Percentiles rank a stretch among this genome's conserved stretches.
These are phyloP conservation scores for Hydroisotoma schaefferi DNA, from an alignment of 2,888 invertebrate genomes.

Conservation along the genomic window DNA sequence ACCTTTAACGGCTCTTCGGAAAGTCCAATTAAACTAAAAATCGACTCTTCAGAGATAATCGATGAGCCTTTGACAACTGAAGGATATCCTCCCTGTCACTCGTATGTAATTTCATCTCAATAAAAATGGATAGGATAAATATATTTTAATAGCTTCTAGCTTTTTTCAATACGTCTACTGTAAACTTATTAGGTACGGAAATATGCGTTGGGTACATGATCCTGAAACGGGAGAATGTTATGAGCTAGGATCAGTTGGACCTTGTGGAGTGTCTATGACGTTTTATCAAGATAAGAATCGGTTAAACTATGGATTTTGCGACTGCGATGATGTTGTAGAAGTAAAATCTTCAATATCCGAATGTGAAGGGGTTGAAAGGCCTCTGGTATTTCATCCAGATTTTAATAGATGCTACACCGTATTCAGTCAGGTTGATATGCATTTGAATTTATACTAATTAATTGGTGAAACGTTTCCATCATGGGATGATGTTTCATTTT, in stretches of 20 bases:
- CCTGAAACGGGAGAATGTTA: constrained; percentile 19
- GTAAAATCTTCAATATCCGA: constrained; percentile 16
- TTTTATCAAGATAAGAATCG: constrained; percentile 16
- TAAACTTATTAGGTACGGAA: constrained; percentile 13
- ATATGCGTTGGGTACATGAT: constrained; percentile 21
- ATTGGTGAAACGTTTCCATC: neutral
- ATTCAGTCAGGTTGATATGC: constrained; percentile 24
- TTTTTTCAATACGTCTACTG: neutral
- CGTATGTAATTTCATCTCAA: constrained; percentile 14
- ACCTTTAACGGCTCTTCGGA: too few species aligned
- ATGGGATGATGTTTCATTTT: too few species aligned
- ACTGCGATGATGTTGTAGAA: constrained; percentile 27
- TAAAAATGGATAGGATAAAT: too few species aligned
- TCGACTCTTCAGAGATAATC: too few species aligned
- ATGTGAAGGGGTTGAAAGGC: constrained; percentile 24
- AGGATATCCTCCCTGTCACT: constrained; percentile 19
- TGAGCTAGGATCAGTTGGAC: constrained; percentile 18
- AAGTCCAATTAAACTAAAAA: too few species aligned
- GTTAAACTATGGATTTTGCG: constrained; percentile 20
- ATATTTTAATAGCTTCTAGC: neutral
- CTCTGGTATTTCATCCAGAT: constrained; percentile 20
- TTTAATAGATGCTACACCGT: constrained; percentile 18
- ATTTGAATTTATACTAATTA: neutral
- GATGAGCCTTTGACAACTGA: neutral
- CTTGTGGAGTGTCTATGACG: constrained; percentile 28